phyloP scores from a whole-genome alignment of 37 sponge, comb jelly and placozoan species.

The Chondrosia reniformis region DNA sequence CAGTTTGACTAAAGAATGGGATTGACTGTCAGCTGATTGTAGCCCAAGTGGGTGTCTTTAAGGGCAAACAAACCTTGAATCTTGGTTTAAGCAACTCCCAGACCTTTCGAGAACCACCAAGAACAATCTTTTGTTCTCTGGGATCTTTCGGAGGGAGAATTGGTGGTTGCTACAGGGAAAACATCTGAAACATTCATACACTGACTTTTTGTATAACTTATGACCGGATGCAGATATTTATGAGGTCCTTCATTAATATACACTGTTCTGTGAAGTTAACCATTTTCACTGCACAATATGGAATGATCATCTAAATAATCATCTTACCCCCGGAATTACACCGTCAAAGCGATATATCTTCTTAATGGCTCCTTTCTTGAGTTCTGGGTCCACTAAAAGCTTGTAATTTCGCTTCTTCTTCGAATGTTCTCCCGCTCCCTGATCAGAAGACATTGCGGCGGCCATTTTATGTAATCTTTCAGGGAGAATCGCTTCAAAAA shows the following conservation, averaged over 20 bases:
- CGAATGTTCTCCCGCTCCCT: neutral
- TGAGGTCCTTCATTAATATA: no score
- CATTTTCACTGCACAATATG: no score
- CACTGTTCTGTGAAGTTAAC: no score
- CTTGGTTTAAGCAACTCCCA: conserved; percentile 48
- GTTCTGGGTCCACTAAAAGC: conserved; percentile 73
- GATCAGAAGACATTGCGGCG: no score
- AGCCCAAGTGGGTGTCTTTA: no score
- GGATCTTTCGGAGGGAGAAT: conserved; percentile 57
- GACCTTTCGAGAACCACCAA: conserved; percentile 42
- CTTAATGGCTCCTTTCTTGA: conserved; percentile 54
- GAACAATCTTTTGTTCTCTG: conserved; percentile 59
- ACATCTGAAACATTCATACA: neutral
- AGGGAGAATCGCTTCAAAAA: no score
- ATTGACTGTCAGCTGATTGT: no score
- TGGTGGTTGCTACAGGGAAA: conserved; percentile 43
- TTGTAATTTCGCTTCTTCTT: conserved; percentile 75
- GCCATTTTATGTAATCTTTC: no score
- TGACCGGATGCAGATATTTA: no score
- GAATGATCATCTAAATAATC: no score
- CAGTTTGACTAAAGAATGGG: neutral
- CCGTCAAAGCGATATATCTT: conserved; percentile 70
- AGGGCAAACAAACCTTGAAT: conserved; percentile 59
- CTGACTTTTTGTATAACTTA: conserved; percentile 35
- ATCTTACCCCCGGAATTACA: conserved; percentile 64